Conservation (phyloP, 2,797 vertebrate species). For the Takifugu rubripes region DNA sequence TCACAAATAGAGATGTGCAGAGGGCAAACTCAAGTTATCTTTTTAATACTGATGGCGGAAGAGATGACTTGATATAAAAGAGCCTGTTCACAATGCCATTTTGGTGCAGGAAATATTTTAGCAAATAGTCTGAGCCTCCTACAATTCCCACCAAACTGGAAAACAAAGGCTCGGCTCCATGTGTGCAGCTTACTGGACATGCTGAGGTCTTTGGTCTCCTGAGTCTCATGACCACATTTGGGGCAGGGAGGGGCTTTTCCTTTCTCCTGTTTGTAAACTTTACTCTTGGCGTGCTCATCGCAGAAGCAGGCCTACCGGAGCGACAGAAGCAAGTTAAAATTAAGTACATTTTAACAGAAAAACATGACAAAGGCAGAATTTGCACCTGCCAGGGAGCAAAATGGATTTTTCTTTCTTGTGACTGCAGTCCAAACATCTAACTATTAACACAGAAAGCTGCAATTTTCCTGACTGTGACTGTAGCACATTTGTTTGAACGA, state of each 20-base stretch:
- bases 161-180: not conserved
- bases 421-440: too few species aligned
- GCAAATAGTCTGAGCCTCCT: too few species aligned
- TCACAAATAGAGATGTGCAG: too few species aligned
- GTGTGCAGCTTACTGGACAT: constrained; percentile 91
- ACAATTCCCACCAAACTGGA: too few species aligned
- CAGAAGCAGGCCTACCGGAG: constrained; percentile 88
- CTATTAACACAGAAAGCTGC: too few species aligned
- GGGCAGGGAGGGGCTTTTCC: constrained; percentile 93
- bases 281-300: constrained; percentile 92
- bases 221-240: constrained; percentile 96
- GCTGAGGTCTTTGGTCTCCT: constrained; percentile 98
- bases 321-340: not conserved
- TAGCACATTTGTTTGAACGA: too few species aligned
- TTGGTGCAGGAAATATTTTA: too few species aligned
- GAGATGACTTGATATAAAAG: too few species aligned
- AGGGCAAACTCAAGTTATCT: too few species aligned
- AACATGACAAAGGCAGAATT: not conserved
- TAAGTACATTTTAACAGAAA: not conserved
- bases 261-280: constrained; percentile 97
- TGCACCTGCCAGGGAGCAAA: not conserved
- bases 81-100: too few species aligned
- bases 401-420: not conserved
- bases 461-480: too few species aligned
- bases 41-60: too few species aligned